Percentiles rank a stretch among this genome's conserved stretches.
Conservation (phyloP, 2,888 invertebrate species). For the Drosophila imparisetae region DNA sequence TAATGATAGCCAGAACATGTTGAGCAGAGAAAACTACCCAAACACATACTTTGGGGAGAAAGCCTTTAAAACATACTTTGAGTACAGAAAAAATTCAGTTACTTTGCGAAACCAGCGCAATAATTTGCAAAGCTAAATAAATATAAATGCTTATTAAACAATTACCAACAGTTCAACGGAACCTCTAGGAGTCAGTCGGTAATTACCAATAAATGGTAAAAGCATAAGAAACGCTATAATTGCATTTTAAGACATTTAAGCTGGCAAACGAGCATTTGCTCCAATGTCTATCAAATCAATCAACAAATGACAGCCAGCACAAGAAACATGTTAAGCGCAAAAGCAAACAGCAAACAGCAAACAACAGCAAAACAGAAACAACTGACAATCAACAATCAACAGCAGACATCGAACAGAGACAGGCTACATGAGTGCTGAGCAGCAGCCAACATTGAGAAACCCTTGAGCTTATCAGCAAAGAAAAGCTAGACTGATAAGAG, state of each 20-base stretch:
- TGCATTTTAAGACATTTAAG: slow-evolving; percentile 49
- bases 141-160: neutral
- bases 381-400: slow-evolving; percentile 30
- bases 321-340: slow-evolving; percentile 21
- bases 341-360: slow-evolving; percentile 14
- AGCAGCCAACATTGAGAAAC: slow-evolving; percentile 26
- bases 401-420: slow-evolving; percentile 23
- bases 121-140: neutral
- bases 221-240: slow-evolving; percentile 26
- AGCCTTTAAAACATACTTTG: neutral
- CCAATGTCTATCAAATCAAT: slow-evolving; percentile 38
- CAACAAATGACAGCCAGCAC: slow-evolving; percentile 28
- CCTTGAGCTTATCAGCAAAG: slow-evolving; percentile 37
- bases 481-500: slow-evolving; percentile 26
- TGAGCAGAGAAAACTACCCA: neutral
- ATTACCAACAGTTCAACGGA: neutral
- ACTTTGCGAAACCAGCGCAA: neutral
- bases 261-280: slow-evolving; percentile 19
- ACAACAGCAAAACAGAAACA: slow-evolving; percentile 20
- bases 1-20: neutral
- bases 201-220: slow-evolving; percentile 17
- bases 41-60: neutral
- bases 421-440: slow-evolving; percentile 2
- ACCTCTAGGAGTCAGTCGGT: neutral
- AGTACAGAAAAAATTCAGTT: too few relatives aligned